Evolutionary conservation across 1,140 invertebrate genomes (phyloP), one percentile per base, ranked within the genome.

Genomic region (Drosophila teissieri): DNA sequence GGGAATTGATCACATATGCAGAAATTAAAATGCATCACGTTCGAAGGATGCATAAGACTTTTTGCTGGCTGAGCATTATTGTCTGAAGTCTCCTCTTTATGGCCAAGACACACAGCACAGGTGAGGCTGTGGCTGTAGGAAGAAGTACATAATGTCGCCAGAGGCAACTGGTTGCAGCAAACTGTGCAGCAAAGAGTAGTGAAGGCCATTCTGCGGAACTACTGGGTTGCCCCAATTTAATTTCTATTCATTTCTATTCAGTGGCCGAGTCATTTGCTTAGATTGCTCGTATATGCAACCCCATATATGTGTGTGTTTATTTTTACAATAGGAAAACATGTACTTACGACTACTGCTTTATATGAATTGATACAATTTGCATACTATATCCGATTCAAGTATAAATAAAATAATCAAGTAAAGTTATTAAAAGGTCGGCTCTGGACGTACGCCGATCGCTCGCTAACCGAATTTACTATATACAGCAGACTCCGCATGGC

Each of bases 1-100:
- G 67, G 75, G 62, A 76, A 76, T 73, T 73, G 70, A 73, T 73
- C 70, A 73, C 36, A 73, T 70, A 72, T 57, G 65, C 68, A 70
- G 68, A 70, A 70, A 72, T 72, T 72, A 68, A 68, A 68, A 70
- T 72, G 56, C 65, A 72, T 72, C 64, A 70, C 65, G 44, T 70
- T 70, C 68, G 34, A 72, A 70, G 65, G 68, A 72, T 68, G 61
- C 64, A 36, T 52, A 68, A 44, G 62, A 62, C 19, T 45, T 24
- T 70, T 46, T 48, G 27, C 17, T 57, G 68, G 44, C 19, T 65
- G 44, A 48, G 60, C 68, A 36, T 40, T 70, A 70, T 49, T 57
- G 42, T 36, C 53, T 57, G 42, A 57, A 64, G 57, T 57, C 10
- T 24, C 11, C n/a, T n/a, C 11, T 55, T 42, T 17, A 27, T n/a